Base-by-base conservation (phyloP, 1,140 invertebrate species). In the Bathynomus jamesi region DNA sequence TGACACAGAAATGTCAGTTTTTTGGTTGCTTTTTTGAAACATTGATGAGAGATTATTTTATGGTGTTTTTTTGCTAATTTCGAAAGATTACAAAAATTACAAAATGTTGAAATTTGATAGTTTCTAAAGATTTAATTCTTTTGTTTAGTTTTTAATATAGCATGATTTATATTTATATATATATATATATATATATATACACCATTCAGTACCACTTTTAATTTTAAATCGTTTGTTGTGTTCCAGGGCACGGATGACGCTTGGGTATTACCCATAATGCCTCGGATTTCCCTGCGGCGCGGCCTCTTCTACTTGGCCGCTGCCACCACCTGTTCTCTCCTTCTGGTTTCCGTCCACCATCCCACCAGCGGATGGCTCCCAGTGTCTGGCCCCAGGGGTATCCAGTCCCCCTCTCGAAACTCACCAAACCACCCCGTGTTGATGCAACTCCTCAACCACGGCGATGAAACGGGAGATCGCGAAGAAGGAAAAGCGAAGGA, bases 271-370 rank as follows among this genome's bases (percentile, higher is more conserved):
- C 21, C 21, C 40, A 53, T 53, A 53, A 77, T 77, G 78, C 82
- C 81, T 71, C 82, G 85, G 76, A 78, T 85, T 62, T 84, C 85
- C 30, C 74, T 85, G 40, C 84, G 83, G 67, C 81, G 82, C 78
- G 83, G 83, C 65, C 82, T 84, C 77, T 80, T 85, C 72, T 85
- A 85, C 80, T 79, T 83, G 46, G 78, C 82, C 67, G 84, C 81
- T 65, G 76, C 82, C 29, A 83, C 82, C 65, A 82, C 82, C 24
- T 80, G 81, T 77, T 77, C 84, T 24, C 77, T 85, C 25, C 79
- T 85, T 53, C 76, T 84, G 66, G 77, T 85, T 61, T 84, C 84
- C 65, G 79, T 85, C 0, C 80, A 83, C 17, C 82, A 85, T 76
- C 25, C 79, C 78, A 76, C 79, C 78, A 70, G 73, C 79, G 10